phyloP scores from a whole-genome alignment of 2,888 invertebrate genomes.

The Monopis laevigella region DNA sequence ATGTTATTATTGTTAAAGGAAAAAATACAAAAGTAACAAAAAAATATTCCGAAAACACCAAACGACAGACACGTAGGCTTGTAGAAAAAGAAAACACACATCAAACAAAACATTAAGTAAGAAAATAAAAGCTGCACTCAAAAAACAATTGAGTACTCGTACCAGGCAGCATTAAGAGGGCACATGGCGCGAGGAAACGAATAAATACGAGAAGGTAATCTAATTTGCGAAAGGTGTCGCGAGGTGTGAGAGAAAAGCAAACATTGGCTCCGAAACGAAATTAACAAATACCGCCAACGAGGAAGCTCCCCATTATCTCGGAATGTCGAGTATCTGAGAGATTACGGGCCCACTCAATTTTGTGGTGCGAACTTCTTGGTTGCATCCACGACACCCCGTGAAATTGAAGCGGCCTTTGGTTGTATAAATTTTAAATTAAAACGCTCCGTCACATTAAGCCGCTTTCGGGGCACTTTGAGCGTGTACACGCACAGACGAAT shows the following conservation, averaged over 20 bases:
- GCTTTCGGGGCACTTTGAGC: slow-evolving; percentile 2
- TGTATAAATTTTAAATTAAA: slow-evolving; percentile 8
- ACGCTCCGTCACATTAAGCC: slow-evolving; percentile 8
- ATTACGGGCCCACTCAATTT: slow-evolving; percentile 12
- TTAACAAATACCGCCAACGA: slow-evolving; percentile 34
- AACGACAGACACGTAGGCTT: too few species aligned
- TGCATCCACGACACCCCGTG: slow-evolving; percentile 1
- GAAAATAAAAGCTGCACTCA: slow-evolving; percentile 12
- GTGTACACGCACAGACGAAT: slow-evolving; percentile 4
- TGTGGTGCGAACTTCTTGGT: slow-evolving; percentile 9
- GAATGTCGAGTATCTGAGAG: slow-evolving; percentile 9
- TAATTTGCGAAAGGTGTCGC: slow-evolving; percentile 29
- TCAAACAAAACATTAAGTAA: slow-evolving; percentile 12
- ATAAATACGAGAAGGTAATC: slow-evolving; percentile 50
- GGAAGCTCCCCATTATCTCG: slow-evolving; percentile 5
- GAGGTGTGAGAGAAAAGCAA: slow-evolving; percentile 33
- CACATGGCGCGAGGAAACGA: slow-evolving; percentile 25
- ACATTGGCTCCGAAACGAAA: slow-evolving; percentile 32
- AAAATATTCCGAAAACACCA: too few species aligned
- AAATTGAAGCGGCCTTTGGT: slow-evolving; percentile 7
- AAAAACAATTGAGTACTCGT: slow-evolving; percentile 14
- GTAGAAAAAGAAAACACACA: slow-evolving; percentile 4
- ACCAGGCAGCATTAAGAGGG: slow-evolving; percentile 12
- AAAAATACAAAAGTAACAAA: too few species aligned
- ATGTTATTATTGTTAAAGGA: too few species aligned